Evolutionary conservation across 2,113 vertebrate genomes (phyloP).

Genomic region (Coturnix japonica): DNA sequence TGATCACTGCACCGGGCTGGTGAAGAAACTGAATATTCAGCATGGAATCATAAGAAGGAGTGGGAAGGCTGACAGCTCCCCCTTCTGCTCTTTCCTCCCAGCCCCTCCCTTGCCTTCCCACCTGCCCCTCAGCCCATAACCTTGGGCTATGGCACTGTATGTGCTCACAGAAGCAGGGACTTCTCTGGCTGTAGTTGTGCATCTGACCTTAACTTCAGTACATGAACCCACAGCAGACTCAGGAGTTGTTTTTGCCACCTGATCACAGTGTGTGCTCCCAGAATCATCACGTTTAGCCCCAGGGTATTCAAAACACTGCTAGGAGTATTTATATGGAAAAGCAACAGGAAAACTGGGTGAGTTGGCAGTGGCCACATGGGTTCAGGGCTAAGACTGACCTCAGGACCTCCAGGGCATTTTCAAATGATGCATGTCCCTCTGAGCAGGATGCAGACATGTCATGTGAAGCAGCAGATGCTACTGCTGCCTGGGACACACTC

Average conservation of each 20-base stretch:
- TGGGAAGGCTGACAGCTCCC: slow-evolving; percentile 45
- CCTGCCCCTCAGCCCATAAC: background rate
- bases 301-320: background rate
- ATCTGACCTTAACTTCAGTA: background rate
- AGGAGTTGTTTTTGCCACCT: background rate
- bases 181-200: background rate
- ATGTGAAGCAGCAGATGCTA: background rate
- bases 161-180: background rate
- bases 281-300: background rate
- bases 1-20: slow-evolving; percentile 11
- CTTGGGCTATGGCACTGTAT: background rate
- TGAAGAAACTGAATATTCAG: slow-evolving; percentile 8
- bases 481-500: background rate
- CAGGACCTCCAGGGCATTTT: background rate
- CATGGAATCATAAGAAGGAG: background rate
- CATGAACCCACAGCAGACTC: background rate
- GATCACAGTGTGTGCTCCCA: background rate
- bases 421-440: background rate
- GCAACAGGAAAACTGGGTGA: background rate
- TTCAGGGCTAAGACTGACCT: background rate
- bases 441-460: background rate
- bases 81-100: slow-evolving; percentile 22
- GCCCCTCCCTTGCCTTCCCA: background rate
- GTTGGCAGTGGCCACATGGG: background rate
- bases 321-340: background rate